Base-by-base conservation (phyloP, 2,888 invertebrate species). In the Baccha elongata region DNA sequence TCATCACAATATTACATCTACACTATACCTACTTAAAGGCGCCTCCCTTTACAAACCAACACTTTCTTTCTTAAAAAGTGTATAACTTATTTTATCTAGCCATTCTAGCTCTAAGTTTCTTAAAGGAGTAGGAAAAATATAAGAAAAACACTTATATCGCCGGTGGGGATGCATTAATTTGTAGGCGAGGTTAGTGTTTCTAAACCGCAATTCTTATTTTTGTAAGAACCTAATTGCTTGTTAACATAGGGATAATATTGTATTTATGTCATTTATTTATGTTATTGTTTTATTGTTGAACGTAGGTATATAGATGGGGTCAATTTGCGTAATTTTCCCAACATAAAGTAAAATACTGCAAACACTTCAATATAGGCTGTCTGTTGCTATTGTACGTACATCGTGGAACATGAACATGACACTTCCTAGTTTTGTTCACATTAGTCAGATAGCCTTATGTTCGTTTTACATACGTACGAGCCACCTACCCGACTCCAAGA, bases 241-340 rank as follows among this genome's bases (percentile, higher is more conserved):
- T n/a, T n/a, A n/a, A n/a, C n/a, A n/a, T n/a, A n/a, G n/a, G n/a
- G 26, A 6, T 26, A 26, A 26, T 26, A 26, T 26, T 26, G 3
- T 26, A 6, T 26, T 26, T 26, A 26, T 26, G 3, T 26, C 6
- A 26, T 26, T 26, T 6, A 6, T n/a, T n/a, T n/a, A n/a, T n/a
- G n/a, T n/a, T n/a, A n/a, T n/a, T 19, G 19, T 11, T 21, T 8
- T 23, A 13, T 26, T 50, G 13, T 15, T 29, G 19, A 6, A 35
- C 35, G 35, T 35, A 8, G 35, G 8, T 10, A 3, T 3, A 3
- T 19, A 1, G 4, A 35, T 19, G 4, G 17, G 17, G 2, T 37
- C 37, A 5, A 15, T 58, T 15, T 58, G 58, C 40, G 58, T 40
- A 58, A 40, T 58, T 40, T 58, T 15, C 21, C 13, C 15, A 23